Base-by-base conservation (phyloP, 2,113 vertebrate genomes). In the Podiceps cristatus region DNA sequence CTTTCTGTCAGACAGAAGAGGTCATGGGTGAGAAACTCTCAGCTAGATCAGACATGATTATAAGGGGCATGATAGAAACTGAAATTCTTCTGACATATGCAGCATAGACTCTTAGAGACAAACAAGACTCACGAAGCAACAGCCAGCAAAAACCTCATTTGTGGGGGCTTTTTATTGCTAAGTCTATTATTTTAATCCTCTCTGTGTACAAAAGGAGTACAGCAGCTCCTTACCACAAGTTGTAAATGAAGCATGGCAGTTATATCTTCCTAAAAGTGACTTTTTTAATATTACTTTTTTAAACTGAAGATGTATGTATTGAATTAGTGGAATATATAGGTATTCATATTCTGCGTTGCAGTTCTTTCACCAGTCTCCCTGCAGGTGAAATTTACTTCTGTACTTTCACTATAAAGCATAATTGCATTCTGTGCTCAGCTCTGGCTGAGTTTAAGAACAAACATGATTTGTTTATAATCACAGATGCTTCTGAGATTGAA, bases 21-120 rank as follows among this genome's bases (percentile, higher is more conserved):
- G 91, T 97, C 93, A 94, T n/a, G 76, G 91, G 91, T 97, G 84
- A 96, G 89, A 81, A 90, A 94, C 81, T 87, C 64, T 75, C 80
- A 78, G 49, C 60, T 83, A 40, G 55, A 94, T 95, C 84, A 95
- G 86, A 33, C 52, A 23, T 84, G 76, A 71, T 96, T 80, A 76
- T 63, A 69, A 77, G 29, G 33, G 29, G 12, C 52, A 27, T 85
- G 76, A 85, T 35, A 40, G 91, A 91, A 69, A 59, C 35, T 27
- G n/a, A 87, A 91, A 78, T 94, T 89, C 63, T 84, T 94, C 84
- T 87, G 95, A 78, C 91, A 75, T 79, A 25, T 18, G 29, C 1
- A 14, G 23, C 24, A 33, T 67, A 79, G 29, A 22, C 18, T 67
- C 52, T 63, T 59, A 59, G 74, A 83, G 52, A 50, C 37, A 91